A percentile compares a stretch with the other conserved stretches of the same genome.
These are phyloP conservation scores for Gryon sp. DNA, from an alignment of 1,140 invertebrate species.

Conservation along the genomic window DNA sequence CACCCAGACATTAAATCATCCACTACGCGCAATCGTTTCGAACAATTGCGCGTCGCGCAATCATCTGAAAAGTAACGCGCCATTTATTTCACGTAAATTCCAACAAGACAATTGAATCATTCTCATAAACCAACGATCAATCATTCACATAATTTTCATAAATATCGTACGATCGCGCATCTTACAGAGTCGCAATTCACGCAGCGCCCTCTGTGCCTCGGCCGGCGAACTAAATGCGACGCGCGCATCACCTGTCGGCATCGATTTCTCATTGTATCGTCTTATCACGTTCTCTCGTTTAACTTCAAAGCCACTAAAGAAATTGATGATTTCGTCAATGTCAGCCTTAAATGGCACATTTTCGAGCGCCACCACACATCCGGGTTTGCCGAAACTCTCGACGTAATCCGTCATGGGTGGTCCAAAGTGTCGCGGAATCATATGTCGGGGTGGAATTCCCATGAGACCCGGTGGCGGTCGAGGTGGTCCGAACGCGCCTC, in stretches of 20 bases:
- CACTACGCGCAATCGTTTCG: too few relatives aligned
- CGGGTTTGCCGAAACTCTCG: conserved; percentile 86
- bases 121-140: conserved; percentile 6
- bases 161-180: conserved; percentile 81
- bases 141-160: conserved; percentile 73
- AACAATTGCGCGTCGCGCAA: too few relatives aligned
- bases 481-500: conserved; percentile 70
- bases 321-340: conserved; percentile 92
- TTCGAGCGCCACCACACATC: conserved; percentile 89
- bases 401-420: conserved; percentile 65
- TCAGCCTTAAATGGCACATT: conserved; percentile 93
- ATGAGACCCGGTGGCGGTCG: conserved; percentile 74
- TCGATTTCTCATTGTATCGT: conserved; percentile 90
- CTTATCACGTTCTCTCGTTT: conserved; percentile 88
- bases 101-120: too few relatives aligned
- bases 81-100: too few relatives aligned
- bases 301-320: conserved; percentile 89
- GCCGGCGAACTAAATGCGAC: conserved; percentile 88
- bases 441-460: conserved; percentile 72
- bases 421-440: conserved; percentile 56
- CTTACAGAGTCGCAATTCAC: conserved; percentile 80
- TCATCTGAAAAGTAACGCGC: too few relatives aligned
- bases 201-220: conserved; percentile 87
- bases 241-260: conserved; percentile 93
- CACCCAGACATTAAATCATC: too few relatives aligned